Conservation (phyloP, 1,140 invertebrate species). For the Habropoda laboriosa region DNA sequence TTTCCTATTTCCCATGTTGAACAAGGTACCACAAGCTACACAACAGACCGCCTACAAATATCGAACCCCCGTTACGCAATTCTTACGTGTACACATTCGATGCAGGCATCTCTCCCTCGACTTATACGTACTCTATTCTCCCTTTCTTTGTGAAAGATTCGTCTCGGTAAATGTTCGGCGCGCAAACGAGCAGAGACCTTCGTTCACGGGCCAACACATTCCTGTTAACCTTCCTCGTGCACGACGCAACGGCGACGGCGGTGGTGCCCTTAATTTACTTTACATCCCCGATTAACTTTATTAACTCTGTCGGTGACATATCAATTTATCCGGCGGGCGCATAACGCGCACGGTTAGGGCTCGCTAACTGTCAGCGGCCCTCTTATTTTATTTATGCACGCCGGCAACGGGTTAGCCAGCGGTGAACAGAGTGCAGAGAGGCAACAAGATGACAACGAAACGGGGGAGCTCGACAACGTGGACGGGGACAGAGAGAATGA, state of each 20-base stretch:
- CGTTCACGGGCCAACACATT: background rate
- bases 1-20: conserved; percentile 1
- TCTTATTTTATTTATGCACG: conserved; percentile 54
- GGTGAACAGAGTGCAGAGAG: background rate
- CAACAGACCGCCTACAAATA: background rate
- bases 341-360: conserved; percentile 30
- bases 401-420: background rate
- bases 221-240: background rate
- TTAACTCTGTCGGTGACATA: conserved; percentile 46
- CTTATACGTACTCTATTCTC: background rate
- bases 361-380: conserved; percentile 27
- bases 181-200: background rate
- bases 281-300: conserved; percentile 39
- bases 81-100: background rate
- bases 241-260: too few species aligned
- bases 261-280: conserved; percentile 13
- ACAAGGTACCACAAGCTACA: background rate
- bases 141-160: background rate
- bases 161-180: background rate
- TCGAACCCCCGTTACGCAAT: background rate
- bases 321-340: conserved; percentile 25
- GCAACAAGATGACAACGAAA: conserved; percentile 1
- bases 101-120: background rate
- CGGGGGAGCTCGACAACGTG: too few species aligned
- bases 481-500: background rate